These are phyloP conservation scores for Bradynema listronoti DNA, from an alignment of 1,140 invertebrate species.

Conservation along the genomic window DNA sequence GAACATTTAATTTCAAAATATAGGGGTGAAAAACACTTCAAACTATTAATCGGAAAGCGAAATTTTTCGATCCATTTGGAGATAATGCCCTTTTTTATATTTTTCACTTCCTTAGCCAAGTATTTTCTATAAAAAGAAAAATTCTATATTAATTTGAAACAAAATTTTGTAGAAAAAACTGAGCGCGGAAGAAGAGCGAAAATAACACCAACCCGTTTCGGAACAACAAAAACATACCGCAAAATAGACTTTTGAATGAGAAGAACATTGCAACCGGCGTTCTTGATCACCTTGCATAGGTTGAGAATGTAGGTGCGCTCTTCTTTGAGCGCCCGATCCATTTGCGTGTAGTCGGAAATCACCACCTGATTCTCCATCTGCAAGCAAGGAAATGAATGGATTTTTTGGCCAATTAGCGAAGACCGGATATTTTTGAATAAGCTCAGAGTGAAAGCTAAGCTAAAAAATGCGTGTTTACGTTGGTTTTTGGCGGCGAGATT, in stretches of 20 bases:
- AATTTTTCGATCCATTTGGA: no score
- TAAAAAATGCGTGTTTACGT: slow-evolving; percentile 66
- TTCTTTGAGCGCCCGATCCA: slow-evolving; percentile 97
- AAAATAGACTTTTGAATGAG: slow-evolving; percentile 97
- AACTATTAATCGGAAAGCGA: no score
- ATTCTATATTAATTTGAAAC: not conserved
- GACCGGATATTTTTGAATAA: slow-evolving; percentile 5
- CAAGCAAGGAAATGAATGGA: slow-evolving; percentile 12
- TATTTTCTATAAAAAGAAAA: not conserved
- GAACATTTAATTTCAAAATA: no score
- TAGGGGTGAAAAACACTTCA: no score
- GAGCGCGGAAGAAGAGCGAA: no score
- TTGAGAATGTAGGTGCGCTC: slow-evolving; percentile 95
- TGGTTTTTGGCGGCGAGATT: slow-evolving; percentile 97
- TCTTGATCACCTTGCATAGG: slow-evolving; percentile 98
- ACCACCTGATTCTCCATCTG: slow-evolving; percentile 96
- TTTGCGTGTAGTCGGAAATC: slow-evolving; percentile 94
- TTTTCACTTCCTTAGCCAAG: no score
- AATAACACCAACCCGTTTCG: not conserved
- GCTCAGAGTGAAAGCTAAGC: no score
- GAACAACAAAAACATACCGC: slow-evolving; percentile 62
- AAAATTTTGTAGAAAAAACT: no score
- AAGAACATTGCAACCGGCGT: slow-evolving; percentile 91
- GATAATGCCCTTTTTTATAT: no score
- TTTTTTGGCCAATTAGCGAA: not conserved